phyloP scores from a whole-genome alignment of 2,888 invertebrate genomes.

The Dicycla oo region DNA sequence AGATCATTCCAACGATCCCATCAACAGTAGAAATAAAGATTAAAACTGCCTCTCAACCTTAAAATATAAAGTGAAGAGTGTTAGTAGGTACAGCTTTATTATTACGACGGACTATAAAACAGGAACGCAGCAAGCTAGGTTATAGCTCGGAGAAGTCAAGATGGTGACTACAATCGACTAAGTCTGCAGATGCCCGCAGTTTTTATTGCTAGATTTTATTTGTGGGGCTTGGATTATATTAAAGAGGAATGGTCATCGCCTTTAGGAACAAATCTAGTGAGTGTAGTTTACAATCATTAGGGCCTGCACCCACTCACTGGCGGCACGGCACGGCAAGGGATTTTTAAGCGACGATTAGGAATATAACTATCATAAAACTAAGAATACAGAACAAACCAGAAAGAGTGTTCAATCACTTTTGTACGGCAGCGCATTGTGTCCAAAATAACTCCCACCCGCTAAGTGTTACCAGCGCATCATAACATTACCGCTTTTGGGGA shows the following conservation, averaged over 20 bases:
- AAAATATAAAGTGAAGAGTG: conserved; percentile 47
- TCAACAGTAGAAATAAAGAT: conserved; percentile 29
- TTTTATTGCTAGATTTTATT: conserved; percentile 59
- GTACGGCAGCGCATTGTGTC: too few relatives aligned
- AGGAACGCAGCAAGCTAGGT: conserved; percentile 34
- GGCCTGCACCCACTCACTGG: too few relatives aligned
- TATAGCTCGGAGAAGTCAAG: conserved; percentile 53
- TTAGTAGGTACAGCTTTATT: conserved; percentile 41
- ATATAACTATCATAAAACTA: too few relatives aligned
- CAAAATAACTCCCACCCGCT: too few relatives aligned
- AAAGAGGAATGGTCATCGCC: background rate
- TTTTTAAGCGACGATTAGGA: too few relatives aligned
- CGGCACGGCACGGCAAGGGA: too few relatives aligned
- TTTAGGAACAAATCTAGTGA: background rate
- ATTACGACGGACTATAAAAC: conserved; percentile 57
- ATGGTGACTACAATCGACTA: conserved; percentile 33
- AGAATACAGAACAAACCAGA: too few relatives aligned
- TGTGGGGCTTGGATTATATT: conserved; percentile 14
- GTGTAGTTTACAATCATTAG: background rate
- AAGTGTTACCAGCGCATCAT: too few relatives aligned
- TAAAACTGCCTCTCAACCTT: conserved; percentile 32
- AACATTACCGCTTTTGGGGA: too few relatives aligned
- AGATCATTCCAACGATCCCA: conserved; percentile 16
- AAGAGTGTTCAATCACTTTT: too few relatives aligned
- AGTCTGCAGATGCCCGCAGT: conserved; percentile 54